Evolutionary conservation across 2,113 vertebrate genomes (phyloP), one percentile per base, ranked within the genome.

Genomic region (Desmodus rotundus): DNA sequence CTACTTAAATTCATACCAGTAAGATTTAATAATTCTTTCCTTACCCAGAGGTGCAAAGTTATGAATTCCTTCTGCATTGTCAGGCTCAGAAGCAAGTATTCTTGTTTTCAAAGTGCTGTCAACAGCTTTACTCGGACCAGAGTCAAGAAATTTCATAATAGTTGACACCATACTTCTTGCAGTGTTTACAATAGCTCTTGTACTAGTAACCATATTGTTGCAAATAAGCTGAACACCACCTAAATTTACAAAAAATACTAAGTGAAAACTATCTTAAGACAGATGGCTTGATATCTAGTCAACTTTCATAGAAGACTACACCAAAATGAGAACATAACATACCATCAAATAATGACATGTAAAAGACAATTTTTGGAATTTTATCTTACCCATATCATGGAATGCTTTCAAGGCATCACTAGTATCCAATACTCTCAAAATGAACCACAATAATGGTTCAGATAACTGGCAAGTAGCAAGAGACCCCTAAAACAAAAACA

Each of bases 161-260:
- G 99, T 99, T 38, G 99, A 99, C 89, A 99, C 99, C 99, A 99
- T 99, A 97, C 99, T 99, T 97, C 99, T 99, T 14, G 99, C 99
- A 47, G 99, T 99, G 98, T 99, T 99, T 94, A 99, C 99, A 87
- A 99, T 99, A 96, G 99, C 99, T 97, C 99, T 99, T 41, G 99
- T 99, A 97, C 99, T 99, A 2, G 99, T 99, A 97, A 99, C 99
- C 99, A 99, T 99, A 98, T 99, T 99, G 98, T 99, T 99, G 97
- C 99, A 99, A 98, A 99, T 99, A 54, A 99, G 98, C 95, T 99
- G 99, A 92, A 99, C 99, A 13, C 99, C 99, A 88, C 99, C 99
- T 99, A 97, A 56, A 80, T 70, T 89, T 54, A 83, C 36, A 86
- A 87, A 96, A 33, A 96, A 83, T 65, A 90, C 15, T 43, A 90